A percentile compares a stretch with the other conserved stretches of the same genome.
These are phyloP conservation scores for Strix occidentalis DNA, from an alignment of 2,797 vertebrate species.

Conservation along the genomic window DNA sequence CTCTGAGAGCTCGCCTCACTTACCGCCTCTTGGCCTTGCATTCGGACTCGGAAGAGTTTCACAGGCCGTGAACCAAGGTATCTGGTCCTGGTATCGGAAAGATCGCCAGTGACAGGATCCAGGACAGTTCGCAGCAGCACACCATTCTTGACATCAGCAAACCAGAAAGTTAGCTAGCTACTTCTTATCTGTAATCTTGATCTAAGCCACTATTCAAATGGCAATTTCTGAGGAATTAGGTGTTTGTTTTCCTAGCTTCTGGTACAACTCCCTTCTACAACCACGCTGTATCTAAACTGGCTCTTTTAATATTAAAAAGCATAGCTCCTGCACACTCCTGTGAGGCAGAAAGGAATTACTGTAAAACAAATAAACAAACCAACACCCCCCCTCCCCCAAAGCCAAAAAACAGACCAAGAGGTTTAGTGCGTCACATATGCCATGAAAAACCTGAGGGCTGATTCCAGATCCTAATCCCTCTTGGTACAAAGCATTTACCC, in stretches of 20 bases:
- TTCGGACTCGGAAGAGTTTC: constrained; percentile 95
- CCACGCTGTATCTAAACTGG: neutral
- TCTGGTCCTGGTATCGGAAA: constrained; percentile 95
- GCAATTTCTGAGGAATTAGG: neutral
- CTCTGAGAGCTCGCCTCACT: constrained; percentile 32
- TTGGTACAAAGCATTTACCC: neutral
- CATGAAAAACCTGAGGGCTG: neutral
- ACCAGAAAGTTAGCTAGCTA: neutral
- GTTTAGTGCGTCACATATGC: neutral
- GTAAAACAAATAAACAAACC: neutral
- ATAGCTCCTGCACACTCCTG: neutral
- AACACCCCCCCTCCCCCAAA: neutral
- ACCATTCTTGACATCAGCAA: constrained; percentile 82
- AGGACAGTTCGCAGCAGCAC: constrained; percentile 93
- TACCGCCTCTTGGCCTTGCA: constrained; percentile 98
- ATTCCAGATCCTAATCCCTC: neutral
- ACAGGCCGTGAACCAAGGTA: constrained; percentile 96
- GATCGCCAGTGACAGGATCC: constrained; percentile 94
- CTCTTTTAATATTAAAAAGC: neutral
- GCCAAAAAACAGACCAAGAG: neutral
- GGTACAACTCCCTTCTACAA: neutral
- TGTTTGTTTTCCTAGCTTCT: neutral
- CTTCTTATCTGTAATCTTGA: no score
- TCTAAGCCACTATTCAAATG: neutral
- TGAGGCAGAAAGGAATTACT: neutral